Percentiles rank a stretch among this genome's conserved stretches.
Evolutionary conservation across 2,888 invertebrate genomes (phyloP).

Genomic region (Eupithecia centaureata): DNA sequence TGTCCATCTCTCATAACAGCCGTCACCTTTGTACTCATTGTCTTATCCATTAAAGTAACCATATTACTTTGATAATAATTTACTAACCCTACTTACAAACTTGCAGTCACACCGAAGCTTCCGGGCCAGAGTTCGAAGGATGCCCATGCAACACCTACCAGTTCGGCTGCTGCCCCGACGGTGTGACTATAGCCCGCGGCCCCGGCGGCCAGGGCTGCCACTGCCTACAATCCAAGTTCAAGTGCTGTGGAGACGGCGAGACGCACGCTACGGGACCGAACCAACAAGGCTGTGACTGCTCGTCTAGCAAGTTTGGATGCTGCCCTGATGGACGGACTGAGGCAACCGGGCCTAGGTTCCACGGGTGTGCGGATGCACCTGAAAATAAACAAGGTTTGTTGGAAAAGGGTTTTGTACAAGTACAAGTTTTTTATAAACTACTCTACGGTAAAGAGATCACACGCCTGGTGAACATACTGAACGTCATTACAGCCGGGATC

Average conservation of each 20-base stretch:
- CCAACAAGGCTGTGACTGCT: conserved; percentile 91
- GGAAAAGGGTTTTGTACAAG: not conserved
- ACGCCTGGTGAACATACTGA: not conserved
- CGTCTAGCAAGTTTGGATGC: conserved; percentile 88
- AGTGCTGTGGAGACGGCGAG: conserved; percentile 93
- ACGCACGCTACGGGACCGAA: conserved; percentile 92
- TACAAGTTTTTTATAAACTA: not conserved
- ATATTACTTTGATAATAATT: not conserved
- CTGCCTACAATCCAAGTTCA: conserved; percentile 89
- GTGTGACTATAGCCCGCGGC: conserved; percentile 89
- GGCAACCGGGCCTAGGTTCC: not conserved
- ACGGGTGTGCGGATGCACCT: not conserved
- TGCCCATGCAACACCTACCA: conserved; percentile 94
- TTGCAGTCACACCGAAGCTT: conserved; percentile 86
- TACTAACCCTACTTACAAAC: not conserved
- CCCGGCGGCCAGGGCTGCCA: conserved; percentile 86
- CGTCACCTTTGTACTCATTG: not conserved
- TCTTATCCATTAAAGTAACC: not conserved
- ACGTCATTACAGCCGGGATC: too few species aligned
- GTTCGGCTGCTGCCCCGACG: conserved; percentile 96
- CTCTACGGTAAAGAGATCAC: not conserved
- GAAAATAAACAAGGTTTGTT: conserved; percentile 9
- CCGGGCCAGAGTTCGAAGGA: conserved; percentile 91
- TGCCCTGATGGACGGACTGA: conserved; percentile 4
- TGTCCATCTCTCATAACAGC: not conserved